phyloP scores from a whole-genome alignment of 2,888 invertebrate species.

The Pharmacophagus antenor region DNA sequence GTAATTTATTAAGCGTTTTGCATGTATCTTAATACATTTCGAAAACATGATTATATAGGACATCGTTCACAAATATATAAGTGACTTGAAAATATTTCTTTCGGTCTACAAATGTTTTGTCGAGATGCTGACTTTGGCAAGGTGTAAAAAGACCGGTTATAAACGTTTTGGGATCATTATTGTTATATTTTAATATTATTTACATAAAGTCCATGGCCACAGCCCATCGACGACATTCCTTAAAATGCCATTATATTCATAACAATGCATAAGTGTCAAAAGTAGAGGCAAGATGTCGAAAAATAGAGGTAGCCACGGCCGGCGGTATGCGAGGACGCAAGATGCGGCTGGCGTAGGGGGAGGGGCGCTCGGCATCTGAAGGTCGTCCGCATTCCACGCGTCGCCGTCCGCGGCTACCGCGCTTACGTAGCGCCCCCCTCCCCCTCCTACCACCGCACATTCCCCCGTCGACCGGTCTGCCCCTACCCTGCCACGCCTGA shows the following conservation, averaged over 20 bases:
- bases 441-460: conserved; percentile 42
- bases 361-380: conserved; percentile 80
- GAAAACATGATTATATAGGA: too few relatives aligned
- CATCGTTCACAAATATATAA: too few relatives aligned
- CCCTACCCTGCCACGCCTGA: conserved; percentile 52
- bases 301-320: conserved; percentile 73
- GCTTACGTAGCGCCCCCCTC: conserved; percentile 77
- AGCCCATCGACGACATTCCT: conserved; percentile 36
- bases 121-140: conserved; percentile 20
- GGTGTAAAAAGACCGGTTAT: conserved; percentile 26
- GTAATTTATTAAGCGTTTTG: too few relatives aligned
- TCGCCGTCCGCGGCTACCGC: conserved; percentile 80
- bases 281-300: conserved; percentile 73
- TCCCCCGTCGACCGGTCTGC: conserved; percentile 39
- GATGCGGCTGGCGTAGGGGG: conserved; percentile 76
- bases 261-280: conserved; percentile 71
- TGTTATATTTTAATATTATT: conserved; percentile 20
- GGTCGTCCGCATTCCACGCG: conserved; percentile 81
- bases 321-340: conserved; percentile 79
- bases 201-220: conserved; percentile 26
- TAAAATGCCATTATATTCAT: conserved; percentile 47
- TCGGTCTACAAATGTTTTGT: conserved; percentile 19
- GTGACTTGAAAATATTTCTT: background rate
- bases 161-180: conserved; percentile 21
- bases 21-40: too few relatives aligned